Base-by-base conservation (phyloP, 2,113 vertebrate species). In the Machaerirhynchus nigripectus region DNA sequence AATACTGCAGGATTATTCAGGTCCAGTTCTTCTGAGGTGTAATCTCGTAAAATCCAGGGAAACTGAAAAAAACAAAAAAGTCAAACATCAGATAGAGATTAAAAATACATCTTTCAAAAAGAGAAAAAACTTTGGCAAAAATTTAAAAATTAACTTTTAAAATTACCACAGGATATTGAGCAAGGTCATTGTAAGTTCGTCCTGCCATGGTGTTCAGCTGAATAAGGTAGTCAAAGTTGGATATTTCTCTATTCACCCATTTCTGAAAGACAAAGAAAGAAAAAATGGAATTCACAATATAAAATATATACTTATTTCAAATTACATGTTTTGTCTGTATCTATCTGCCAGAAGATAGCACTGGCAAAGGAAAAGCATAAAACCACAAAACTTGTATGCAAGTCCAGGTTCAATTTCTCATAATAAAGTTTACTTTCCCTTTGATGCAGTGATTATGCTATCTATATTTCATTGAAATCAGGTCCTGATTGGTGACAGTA, bases 211-310 rank as follows among this genome's bases (percentile, higher is more conserved):
- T 99, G 98, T 99, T 99, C 83, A 99, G 98, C 83, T 99, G 99
- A 98, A 99, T 99, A 98, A 99, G 97, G 95, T 99, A 99, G 96
- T 99, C 99, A 83, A 99, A 99, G 97, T 99, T 99, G 87, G 99
- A 99, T 96, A 99, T 99, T 89, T 99, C 99, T 92, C 99, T 98
- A 95, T 99, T 99, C 84, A 99, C 99, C 99, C 99, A 99, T 99
- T 99, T 99, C 99, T 99, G 97, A 73, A 96, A 23, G 74, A 56
- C 17, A 96, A 56, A 96, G 73, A 47, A 47, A 68, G 31, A 53
- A 64, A 90, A 27, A 90, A 65, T 7, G 27, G 35, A 87, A 94
- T 70, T 71, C 46, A 88, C 9, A 90, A 50, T 16, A 73, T 28
- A 40, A 74, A 78, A 87, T 35, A 60, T 9, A 40, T 1, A 35